These are phyloP conservation scores for Barbus barbus DNA, from an alignment of 2,113 vertebrate species.

Conservation along the genomic window DNA sequence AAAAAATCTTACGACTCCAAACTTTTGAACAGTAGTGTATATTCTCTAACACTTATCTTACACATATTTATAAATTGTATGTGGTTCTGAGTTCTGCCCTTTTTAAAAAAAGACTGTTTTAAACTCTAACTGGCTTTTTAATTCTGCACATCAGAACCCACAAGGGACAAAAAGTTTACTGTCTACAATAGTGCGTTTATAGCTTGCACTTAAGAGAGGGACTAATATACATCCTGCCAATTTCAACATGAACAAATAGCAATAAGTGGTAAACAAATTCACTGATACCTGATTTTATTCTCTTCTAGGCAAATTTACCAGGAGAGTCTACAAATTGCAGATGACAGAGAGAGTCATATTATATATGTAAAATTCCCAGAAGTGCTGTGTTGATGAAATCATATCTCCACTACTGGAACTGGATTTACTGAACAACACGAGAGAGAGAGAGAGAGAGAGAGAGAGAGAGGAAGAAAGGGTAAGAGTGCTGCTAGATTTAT, in stretches of 20 bases:
- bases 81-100: no score
- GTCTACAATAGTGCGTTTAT: neutral
- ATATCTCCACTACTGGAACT: neutral
- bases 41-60: neutral
- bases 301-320: conserved; percentile 8
- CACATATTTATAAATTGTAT: neutral
- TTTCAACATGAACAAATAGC: conserved; percentile 1
- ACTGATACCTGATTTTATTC: conserved; percentile 14
- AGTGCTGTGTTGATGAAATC: conserved; percentile 35
- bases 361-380: neutral
- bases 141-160: neutral
- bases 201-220: neutral
- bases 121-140: neutral
- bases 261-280: conserved; percentile 9
- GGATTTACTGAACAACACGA: no score
- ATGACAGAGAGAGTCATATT: conserved; percentile 24
- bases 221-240: neutral
- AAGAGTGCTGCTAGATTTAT: neutral
- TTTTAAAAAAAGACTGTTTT: no score
- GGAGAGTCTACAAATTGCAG: conserved; percentile 29
- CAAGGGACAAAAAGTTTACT: neutral
- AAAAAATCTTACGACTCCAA: no score
- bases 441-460: neutral
- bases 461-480: neutral
- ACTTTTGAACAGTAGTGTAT: no score